Base-by-base conservation (phyloP, 2,888 invertebrate genomes). In the Caenorhabditis sp. region DNA sequence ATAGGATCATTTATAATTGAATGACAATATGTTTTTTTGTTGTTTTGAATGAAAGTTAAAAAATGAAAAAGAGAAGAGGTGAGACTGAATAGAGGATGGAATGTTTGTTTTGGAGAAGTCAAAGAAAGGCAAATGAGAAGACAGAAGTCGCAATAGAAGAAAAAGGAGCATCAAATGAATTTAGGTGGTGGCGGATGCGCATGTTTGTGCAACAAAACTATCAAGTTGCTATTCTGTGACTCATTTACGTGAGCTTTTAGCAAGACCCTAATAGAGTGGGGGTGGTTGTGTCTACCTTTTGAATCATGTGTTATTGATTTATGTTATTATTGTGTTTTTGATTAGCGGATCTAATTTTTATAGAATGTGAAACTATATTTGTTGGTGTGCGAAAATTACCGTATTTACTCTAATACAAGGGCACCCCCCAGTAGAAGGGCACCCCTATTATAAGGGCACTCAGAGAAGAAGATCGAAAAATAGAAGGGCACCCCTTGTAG, bases 161-260 rank as follows among this genome's bases (percentile, higher is more conserved):
- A 53, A 53, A 23, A 53, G 21, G 53, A 36, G 49, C 59, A 59
- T 59, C 49, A 43, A 26, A 19, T 17, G 21, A 59, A 59, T 66
- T 71, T 71, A 67, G 60, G 63, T 66, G 62, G 57, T 55, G 55
- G 55, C 55, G 53, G 53, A 26, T 63, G 57, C 49, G 54, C 63
- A 21, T 71, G 61, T 66, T 66, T 63, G 66, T 23, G 55, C 49
- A 24, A 57, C 61, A 37, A 66, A 61, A 60, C 66, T 71, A 71
- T 71, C 71, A 66, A 71, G 61, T 71, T 71, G 58, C 67, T 24
- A 12, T 26, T 55, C 12, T 24, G 10, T 26, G 55, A 27, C n/a
- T 26, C 55, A 26, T 55, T 55, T 53, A 43, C 43, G 43, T 43
- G 43, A 43, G 43, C 43, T 43, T 43, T 43, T 43, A 43, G 43